phyloP scores from a whole-genome alignment of 1,140 invertebrate species.

The Panagrolaimus sp. region DNA sequence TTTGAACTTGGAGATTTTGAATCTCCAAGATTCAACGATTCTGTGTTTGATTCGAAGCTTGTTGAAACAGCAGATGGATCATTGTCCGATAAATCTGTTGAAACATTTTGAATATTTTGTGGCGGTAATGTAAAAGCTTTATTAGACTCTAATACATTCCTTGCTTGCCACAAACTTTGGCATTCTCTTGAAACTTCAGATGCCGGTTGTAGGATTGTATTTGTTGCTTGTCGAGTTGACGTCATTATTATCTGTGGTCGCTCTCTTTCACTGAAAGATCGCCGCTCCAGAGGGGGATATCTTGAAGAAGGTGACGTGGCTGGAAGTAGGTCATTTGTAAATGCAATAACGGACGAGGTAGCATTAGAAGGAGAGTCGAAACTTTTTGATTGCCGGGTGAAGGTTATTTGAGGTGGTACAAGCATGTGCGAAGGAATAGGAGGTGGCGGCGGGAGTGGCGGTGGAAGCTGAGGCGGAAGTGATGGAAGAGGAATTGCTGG shows the following conservation, averaged over 20 bases:
- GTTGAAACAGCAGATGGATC: background rate
- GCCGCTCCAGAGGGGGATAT: background rate
- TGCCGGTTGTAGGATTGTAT: background rate
- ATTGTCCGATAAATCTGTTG: background rate
- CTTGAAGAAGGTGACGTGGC: no score
- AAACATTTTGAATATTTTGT: no score
- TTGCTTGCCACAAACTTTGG: slow-evolving; percentile 2
- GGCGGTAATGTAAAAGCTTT: background rate
- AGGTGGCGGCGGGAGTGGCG: background rate
- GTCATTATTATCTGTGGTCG: background rate
- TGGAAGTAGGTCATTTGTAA: no score
- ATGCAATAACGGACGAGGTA: no score
- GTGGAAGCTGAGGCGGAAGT: no score
- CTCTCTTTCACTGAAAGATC: background rate
- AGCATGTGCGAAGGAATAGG: background rate
- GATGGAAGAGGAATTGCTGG: no score
- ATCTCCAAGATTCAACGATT: background rate
- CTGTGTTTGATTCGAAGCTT: slow-evolving; percentile 7
- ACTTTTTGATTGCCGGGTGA: background rate
- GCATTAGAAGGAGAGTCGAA: no score
- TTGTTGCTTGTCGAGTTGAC: background rate
- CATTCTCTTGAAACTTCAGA: slow-evolving; percentile 7
- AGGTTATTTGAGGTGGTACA: background rate
- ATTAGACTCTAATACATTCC: background rate
- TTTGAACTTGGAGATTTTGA: background rate